Percentiles rank a stretch among this genome's conserved stretches.
Conservation (phyloP, 2,797 vertebrate species). For the Podarcis siculus region DNA sequence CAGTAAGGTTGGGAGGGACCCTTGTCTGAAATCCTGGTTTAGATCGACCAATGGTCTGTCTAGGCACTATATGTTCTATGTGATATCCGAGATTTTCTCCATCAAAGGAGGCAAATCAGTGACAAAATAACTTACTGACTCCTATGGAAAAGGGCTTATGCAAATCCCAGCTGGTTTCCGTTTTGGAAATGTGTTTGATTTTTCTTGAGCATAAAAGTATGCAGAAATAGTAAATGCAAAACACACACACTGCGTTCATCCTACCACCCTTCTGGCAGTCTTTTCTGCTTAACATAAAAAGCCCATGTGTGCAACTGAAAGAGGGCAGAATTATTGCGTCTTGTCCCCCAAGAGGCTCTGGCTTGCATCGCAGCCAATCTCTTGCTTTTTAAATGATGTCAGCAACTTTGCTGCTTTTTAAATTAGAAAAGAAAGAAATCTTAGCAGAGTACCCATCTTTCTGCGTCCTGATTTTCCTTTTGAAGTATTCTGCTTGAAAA, state of each 20-base stretch:
- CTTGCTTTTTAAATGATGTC: slow-evolving; percentile 28
- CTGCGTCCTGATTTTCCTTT: slow-evolving; percentile 53
- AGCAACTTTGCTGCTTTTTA: neutral
- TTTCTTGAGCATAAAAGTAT: neutral
- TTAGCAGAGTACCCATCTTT: slow-evolving; percentile 30
- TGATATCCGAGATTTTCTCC: neutral
- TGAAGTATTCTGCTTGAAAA: slow-evolving; percentile 47
- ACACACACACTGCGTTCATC: neutral
- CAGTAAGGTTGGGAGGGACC: no score
- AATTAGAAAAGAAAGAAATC: neutral
- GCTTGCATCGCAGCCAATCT: slow-evolving; percentile 33
- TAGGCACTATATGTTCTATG: neutral
- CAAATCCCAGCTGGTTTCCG: neutral
- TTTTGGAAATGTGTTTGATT: neutral
- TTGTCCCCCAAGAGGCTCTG: slow-evolving; percentile 41
- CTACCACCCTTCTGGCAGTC: neutral
- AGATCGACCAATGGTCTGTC: no score
- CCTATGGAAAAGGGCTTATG: slow-evolving; percentile 15
- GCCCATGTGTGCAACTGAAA: neutral
- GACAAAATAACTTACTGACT: slow-evolving; percentile 22
- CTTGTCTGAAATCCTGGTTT: no score
- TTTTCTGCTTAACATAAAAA: neutral
- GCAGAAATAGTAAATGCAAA: slow-evolving; percentile 15
- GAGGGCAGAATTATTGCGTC: slow-evolving; percentile 24
- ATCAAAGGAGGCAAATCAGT: slow-evolving; percentile 15